Evolutionary conservation across 2,888 invertebrate genomes (phyloP), one percentile per base, ranked within the genome.

Genomic region (Proisotoma minuta): DNA sequence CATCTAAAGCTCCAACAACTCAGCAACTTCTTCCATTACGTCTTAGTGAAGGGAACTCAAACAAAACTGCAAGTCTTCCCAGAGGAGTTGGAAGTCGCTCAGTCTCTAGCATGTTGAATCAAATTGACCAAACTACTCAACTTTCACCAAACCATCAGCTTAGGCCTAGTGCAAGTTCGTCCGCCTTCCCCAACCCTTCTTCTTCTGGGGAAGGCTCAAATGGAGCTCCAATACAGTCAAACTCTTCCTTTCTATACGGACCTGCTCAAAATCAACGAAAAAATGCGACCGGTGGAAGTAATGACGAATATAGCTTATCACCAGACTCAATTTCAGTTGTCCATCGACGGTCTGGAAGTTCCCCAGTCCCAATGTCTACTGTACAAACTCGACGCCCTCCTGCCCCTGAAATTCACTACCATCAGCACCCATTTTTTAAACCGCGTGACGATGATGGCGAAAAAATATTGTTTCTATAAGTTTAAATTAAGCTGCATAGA

Each of bases 261-360:
- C 66, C 67, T 23, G 63, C 59, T 12, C 59, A 52, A 43, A 29
- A 4, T 29, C 49, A 28, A 22, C 15, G 8, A 47, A 4, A 12
- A 23, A 39, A 56, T 39, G 56, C 43, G 10, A 39, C 39, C 12
- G 22, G 20, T 20, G 22, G 15, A 8, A 56, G 43, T 43, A 4
- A 20, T 3, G 27, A 24, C 20, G 43, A 20, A 43, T 4, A 4
- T n/a, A 12, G 4, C 43, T 5, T n/a, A n/a, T n/a, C n/a, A n/a
- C 51, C 3, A 3, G 51, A 51, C 3, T 3, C 26, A 15, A 3
- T 24, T 5, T 2, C 24, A 24, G 65, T 72, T 53, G 53, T 69
- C 29, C 74, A 74, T 34, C 59, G 71, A n/a, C 67, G 74, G 8
- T 68, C 72, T n/a, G 74, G 71, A 47, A 73, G 72, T 47, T 71